phyloP scores from a whole-genome alignment of 2,797 vertebrate genomes.

The Pseudopleuronectes americanus region DNA sequence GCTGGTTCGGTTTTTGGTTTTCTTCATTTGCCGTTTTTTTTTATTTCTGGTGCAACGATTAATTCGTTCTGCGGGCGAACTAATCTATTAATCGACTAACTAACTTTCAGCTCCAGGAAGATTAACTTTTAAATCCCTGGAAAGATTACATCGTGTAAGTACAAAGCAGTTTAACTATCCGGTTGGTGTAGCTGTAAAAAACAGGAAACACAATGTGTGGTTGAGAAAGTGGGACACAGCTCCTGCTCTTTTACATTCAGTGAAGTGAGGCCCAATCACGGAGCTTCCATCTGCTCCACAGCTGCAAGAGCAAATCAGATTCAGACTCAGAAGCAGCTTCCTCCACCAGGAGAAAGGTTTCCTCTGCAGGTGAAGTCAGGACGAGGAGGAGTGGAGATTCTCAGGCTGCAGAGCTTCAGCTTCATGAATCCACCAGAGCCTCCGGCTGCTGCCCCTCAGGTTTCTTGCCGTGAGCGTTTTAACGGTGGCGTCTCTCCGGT shows the following conservation, averaged over 20 bases:
- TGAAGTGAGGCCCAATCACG: no score
- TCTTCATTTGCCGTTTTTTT: background rate
- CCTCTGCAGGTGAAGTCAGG: no score
- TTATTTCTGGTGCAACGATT: background rate
- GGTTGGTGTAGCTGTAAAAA: no score
- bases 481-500: slow-evolving; percentile 27
- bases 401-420: no score
- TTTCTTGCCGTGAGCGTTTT: slow-evolving; percentile 40
- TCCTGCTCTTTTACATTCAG: background rate
- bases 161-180: background rate
- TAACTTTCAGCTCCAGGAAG: slow-evolving; percentile 1
- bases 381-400: no score
- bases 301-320: no score
- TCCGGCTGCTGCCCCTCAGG: slow-evolving; percentile 23
- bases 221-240: background rate
- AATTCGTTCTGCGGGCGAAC: background rate
- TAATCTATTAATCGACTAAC: background rate
- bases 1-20: background rate
- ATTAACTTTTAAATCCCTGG: background rate
- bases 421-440: slow-evolving; percentile 5
- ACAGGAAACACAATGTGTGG: background rate
- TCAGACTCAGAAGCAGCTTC: no score
- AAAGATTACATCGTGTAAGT: background rate
- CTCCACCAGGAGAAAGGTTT: no score
- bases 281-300: no score